These are phyloP conservation scores for Botia kubotai DNA, from an alignment of 2,797 vertebrate species.

Conservation along the genomic window DNA sequence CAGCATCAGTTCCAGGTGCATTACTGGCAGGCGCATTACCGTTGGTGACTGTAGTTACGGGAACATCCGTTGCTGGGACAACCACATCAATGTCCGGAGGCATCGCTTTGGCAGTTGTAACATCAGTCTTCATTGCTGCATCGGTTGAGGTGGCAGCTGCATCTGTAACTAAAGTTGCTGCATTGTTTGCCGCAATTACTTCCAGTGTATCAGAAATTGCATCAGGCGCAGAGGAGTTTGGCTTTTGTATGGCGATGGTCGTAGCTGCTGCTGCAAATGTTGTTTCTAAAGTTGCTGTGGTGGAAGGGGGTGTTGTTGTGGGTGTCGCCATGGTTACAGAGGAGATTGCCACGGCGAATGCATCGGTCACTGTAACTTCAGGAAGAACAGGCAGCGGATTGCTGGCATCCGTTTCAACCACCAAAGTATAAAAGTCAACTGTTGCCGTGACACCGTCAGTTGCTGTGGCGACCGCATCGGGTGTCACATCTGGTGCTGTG, in stretches of 20 bases:
- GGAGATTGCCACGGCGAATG: slow-evolving; percentile 21
- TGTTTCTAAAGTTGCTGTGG: slow-evolving; percentile 33
- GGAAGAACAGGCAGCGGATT: slow-evolving; percentile 20
- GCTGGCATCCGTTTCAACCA: slow-evolving; percentile 21
- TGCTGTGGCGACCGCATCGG: slow-evolving; percentile 26
- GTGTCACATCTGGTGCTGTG: slow-evolving; percentile 51
- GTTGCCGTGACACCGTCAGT: slow-evolving; percentile 31
- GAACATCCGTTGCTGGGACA: slow-evolving; percentile 33
- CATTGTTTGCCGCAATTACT: slow-evolving; percentile 28
- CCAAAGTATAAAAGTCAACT: slow-evolving; percentile 22
- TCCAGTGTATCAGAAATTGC: neutral
- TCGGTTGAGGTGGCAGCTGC: slow-evolving; percentile 23
- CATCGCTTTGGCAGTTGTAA: slow-evolving; percentile 14
- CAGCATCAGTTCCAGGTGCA: slow-evolving; percentile 19
- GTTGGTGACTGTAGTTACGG: slow-evolving; percentile 31
- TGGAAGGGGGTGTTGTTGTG: slow-evolving; percentile 9
- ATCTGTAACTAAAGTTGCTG: slow-evolving; percentile 16
- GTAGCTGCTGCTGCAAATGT: slow-evolving; percentile 6
- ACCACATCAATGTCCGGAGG: slow-evolving; percentile 34
- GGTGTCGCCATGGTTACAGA: slow-evolving; percentile 16
- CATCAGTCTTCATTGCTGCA: slow-evolving; percentile 17
- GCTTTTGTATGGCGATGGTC: neutral
- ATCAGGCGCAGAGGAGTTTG: neutral
- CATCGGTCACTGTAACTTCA: slow-evolving; percentile 26
- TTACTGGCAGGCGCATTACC: slow-evolving; percentile 15